Base-by-base conservation (phyloP, 2,113 vertebrate genomes). In the Oryzias melastigma region DNA sequence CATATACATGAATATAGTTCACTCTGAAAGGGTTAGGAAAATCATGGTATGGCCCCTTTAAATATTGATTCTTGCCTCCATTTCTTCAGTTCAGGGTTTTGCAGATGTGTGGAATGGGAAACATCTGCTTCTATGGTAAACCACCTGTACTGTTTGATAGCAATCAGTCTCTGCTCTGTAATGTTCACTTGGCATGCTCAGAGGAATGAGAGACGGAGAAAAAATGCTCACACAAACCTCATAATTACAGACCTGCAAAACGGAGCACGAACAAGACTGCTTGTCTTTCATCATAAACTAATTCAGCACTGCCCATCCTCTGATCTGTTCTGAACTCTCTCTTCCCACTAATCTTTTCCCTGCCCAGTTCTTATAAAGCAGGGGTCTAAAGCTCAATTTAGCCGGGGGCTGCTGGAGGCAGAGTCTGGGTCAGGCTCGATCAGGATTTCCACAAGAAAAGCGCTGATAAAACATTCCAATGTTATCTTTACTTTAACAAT, bases 221-320 rank as follows among this genome's bases (percentile, higher is more conserved):
- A 60, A 61, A 66, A 66, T 74, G 73, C 78, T 65, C 65, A 56
- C 60, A 51, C 64, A 70, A 76, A 75, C 60, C 66, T 81, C 54
- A 57, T 85, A 85, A 88, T 88, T 82, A 86, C 86, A 86, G 82
- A 75, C 27, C 75, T 40, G 63, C 57, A 62, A 49, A 72, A 48
- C 1, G 40, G 47, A 68, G 62, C 45, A 56, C 60, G 70, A 55
- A 65, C 55, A 44, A 68, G 58, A 49, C 64, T 41, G 76, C 70
- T 75, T 59, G 80, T 85, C 82, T 86, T 82, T 86, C 82, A 85
- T 85, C 76, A 65, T 59, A 80, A 85, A 80, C 71, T 82, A 84
- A 85, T 83, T 69, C 68, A 59, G 61, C 65, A 44, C 62, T 7
- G 45, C 62, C 52, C 27, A 1, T 63, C 65, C 58, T 75, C 63